Conservation (phyloP, 2,797 vertebrate genomes). For the Eulemur albifrons region DNA sequence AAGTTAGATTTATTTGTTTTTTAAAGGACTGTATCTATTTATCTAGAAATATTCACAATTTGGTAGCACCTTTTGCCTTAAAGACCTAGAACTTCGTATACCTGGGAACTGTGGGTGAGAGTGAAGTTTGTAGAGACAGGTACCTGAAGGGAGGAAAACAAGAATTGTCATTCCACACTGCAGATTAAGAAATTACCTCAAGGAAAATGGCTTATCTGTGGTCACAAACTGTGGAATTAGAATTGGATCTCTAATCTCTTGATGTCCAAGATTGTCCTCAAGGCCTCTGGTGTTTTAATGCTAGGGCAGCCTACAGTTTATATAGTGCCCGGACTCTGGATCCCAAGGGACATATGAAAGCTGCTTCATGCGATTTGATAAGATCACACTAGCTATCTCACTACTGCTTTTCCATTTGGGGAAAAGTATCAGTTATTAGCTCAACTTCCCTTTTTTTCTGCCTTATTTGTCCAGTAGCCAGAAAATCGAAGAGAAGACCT, state of each 20-base stretch:
- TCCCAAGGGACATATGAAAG: constrained; percentile 28
- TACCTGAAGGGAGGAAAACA: not conserved
- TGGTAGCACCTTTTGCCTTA: not conserved
- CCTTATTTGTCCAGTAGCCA: constrained; percentile 74
- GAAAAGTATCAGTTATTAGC: constrained; percentile 70
- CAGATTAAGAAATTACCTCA: not conserved
- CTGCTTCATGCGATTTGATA: constrained; percentile 27
- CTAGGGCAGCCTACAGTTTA: not conserved
- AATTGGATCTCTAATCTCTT: not conserved
- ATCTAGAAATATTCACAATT: constrained; percentile 1
- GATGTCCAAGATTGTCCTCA: not conserved
- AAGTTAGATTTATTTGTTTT: not conserved
- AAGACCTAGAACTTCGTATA: not conserved
- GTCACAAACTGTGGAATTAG: not conserved
- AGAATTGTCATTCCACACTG: not conserved
- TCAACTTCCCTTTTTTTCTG: constrained; percentile 48
- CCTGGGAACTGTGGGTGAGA: not conserved
- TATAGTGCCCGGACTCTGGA: not conserved
- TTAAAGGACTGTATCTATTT: not conserved
- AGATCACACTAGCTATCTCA: constrained; percentile 55
- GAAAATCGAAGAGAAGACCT: constrained; percentile 70
- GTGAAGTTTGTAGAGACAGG: not conserved
- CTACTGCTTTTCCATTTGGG: constrained; percentile 58
- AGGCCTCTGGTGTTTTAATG: not conserved
- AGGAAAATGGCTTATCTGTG: not conserved